Base-by-base conservation (phyloP, 2,113 vertebrate species). In the Pyrgilauda ruficollis region DNA sequence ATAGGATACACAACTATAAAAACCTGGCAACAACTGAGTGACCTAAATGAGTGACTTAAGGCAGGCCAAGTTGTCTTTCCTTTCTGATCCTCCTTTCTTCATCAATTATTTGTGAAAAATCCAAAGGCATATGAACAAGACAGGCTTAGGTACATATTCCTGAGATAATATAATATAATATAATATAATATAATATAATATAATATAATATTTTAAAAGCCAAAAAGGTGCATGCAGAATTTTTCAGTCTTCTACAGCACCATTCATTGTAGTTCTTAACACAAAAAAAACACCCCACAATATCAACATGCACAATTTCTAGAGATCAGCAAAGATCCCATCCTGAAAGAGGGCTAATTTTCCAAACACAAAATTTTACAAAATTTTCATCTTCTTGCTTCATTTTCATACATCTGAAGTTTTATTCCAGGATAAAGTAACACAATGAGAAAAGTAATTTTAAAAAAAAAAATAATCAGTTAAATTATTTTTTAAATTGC, bases 401-500 rank as follows among this genome's bases (percentile, higher is more conserved):
- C 18, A 31, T 66, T 56, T 93, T 69, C 44, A 46, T 66, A 64
- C 11, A 17, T 68, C 64, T 82, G 16, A 84, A 90, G 26, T 50
- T 94, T 55, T 89, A 43, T 91, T 92, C 43, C 35, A 18, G 13
- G 58, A 43, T 37, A 53, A 55, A 72, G 74, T 87, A 90, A 83
- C 30, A 37, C 2, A 50, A 68, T 30, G 58, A 15, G 63, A 64
- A 52, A 78, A 55, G 62, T 1, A 47, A 70, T 28, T 53, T 96
- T 81, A n/a, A n/a, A n/a, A n/a, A 13, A 3, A 14, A 3, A 95
- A 35, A 26, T 49, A 91, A 85, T 92, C 87, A 93, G 81, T 94
- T 91, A 89, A 90, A 94, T 84, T 35, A 27, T 84, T 96, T 97
- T 94, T 83, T 31, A 97, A 98, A 78, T 87, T 95, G 53, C 17